These are phyloP conservation scores for Varanus salvator DNA, from an alignment of 2,113 vertebrate species.

Conservation along the genomic window DNA sequence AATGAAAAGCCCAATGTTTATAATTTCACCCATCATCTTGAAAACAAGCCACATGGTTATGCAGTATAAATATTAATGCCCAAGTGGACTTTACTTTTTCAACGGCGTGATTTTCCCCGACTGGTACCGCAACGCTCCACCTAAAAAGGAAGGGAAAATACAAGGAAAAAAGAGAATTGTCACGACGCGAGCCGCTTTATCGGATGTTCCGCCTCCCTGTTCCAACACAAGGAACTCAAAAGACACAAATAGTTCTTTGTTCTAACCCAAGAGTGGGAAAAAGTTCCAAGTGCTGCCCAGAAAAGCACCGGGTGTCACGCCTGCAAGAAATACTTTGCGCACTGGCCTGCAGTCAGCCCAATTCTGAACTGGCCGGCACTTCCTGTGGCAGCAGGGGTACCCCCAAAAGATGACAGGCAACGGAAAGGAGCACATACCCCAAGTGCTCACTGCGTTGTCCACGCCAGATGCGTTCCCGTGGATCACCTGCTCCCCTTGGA, in stretches of 20 bases:
- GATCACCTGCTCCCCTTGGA: constrained; percentile 92
- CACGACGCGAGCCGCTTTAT: not conserved
- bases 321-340: not conserved
- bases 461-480: constrained; percentile 96
- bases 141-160: constrained; percentile 70
- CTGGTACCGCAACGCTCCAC: constrained; percentile 90
- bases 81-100: constrained; percentile 82
- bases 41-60: not conserved
- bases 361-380: not conserved
- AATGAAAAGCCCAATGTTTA: not conserved
- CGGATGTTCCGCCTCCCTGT: too few species aligned
- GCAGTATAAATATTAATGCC: not conserved
- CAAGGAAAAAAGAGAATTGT: too few species aligned
- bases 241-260: not conserved
- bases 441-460: constrained; percentile 92
- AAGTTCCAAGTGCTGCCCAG: too few species aligned
- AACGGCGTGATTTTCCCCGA: constrained; percentile 87
- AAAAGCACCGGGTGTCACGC: too few species aligned
- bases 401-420: not conserved
- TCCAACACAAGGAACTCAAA: not conserved
- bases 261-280: not conserved
- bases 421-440: constrained; percentile 80
- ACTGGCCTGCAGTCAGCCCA: not conserved
- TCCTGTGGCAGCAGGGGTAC: too few species aligned
- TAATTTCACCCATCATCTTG: not conserved